These are phyloP conservation scores for Bos javanicus DNA, from an alignment of 2,113 vertebrate genomes.

Conservation along the genomic window DNA sequence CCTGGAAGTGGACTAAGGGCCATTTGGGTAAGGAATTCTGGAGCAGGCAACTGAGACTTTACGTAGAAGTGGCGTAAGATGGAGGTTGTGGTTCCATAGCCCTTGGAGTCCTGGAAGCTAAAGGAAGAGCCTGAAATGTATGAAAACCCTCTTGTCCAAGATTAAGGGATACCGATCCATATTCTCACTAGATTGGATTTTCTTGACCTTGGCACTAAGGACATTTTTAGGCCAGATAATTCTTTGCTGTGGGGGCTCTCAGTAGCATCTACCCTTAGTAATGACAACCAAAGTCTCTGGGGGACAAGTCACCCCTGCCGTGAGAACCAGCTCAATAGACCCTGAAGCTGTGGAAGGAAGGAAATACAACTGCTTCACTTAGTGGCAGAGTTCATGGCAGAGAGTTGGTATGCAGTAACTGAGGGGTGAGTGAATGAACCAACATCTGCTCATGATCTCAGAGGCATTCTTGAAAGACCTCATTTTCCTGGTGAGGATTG, in stretches of 20 bases:
- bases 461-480: not conserved
- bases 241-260: not conserved
- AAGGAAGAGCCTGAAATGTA: not conserved
- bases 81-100: not conserved
- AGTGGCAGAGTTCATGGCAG: not conserved
- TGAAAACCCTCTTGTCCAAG: not conserved
- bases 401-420: not conserved
- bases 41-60: not conserved
- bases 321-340: not conserved
- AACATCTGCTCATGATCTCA: not conserved
- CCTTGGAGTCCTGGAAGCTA: not conserved
- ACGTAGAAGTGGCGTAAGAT: rapidly evolving
- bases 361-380: not conserved
- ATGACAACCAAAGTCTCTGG: not conserved
- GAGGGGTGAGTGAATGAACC: not conserved
- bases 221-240: not conserved
- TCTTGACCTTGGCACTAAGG: not conserved
- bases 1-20: not conserved
- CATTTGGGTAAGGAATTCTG: not conserved
- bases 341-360: not conserved
- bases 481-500: not conserved
- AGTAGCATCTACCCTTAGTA: not conserved
- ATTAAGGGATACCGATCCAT: not conserved
- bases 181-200: not conserved
- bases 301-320: rapidly evolving